These are phyloP conservation scores for Amphibalanus amphitrite DNA, from an alignment of 1,140 invertebrate genomes.

Conservation along the genomic window DNA sequence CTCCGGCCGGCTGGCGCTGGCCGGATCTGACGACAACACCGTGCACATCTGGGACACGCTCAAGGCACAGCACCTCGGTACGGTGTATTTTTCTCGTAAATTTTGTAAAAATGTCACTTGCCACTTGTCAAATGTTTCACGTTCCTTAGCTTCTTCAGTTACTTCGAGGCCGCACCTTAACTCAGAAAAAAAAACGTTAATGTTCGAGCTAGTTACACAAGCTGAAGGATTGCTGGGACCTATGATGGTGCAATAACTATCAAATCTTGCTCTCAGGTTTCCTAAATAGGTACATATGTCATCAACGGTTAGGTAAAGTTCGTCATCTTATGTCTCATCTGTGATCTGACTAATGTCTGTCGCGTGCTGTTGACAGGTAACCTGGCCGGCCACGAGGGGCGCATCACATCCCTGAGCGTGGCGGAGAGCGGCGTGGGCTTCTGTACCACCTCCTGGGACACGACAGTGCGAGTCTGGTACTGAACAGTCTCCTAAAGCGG, in stretches of 20 bases:
- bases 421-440: conserved; percentile 64
- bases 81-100: conserved; percentile 2
- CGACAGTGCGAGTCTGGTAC: conserved; percentile 62
- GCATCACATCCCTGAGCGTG: conserved; percentile 65
- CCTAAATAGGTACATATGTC: no score
- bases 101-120: conserved; percentile 1
- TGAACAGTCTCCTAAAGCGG: neutral
- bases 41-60: conserved; percentile 77
- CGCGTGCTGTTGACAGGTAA: conserved; percentile 36
- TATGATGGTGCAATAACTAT: no score
- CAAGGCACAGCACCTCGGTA: conserved; percentile 60
- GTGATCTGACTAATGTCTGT: no score
- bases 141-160: neutral
- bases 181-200: no score
- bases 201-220: no score
- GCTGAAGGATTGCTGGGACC: no score
- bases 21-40: conserved; percentile 67
- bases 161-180: neutral
- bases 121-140: neutral
- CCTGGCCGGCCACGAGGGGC: conserved; percentile 64
- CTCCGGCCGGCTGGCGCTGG: conserved; percentile 63
- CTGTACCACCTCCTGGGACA: conserved; percentile 74
- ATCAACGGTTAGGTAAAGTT: no score
- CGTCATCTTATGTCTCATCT: no score
- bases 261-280: no score